Conservation (phyloP, 2,113 vertebrate species). For the Aplodontia rufa region DNA sequence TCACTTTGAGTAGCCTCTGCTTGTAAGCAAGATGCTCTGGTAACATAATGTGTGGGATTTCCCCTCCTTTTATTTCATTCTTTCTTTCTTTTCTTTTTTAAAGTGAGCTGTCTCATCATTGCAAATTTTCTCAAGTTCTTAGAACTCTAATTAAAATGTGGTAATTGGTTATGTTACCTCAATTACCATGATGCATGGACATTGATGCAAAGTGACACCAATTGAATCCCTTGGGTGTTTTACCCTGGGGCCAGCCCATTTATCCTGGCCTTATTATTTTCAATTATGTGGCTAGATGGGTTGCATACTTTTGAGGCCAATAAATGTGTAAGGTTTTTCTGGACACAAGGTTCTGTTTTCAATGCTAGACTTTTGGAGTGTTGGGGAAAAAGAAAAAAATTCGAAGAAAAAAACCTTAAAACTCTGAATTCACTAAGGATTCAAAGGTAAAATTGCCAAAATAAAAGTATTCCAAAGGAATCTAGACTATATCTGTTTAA, state of each 20-base stretch:
- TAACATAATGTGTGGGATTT: slow-evolving; percentile 53
- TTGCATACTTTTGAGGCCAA: slow-evolving; percentile 83
- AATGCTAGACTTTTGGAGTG: slow-evolving; percentile 55
- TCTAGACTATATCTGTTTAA: slow-evolving; percentile 62
- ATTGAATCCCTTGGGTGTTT: slow-evolving; percentile 89
- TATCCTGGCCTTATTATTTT: slow-evolving; percentile 89
- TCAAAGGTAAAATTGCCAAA: slow-evolving; percentile 63
- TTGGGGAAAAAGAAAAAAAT: not conserved
- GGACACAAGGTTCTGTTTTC: slow-evolving; percentile 77
- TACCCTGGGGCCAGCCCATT: slow-evolving; percentile 88
- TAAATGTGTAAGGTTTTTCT: slow-evolving; percentile 74
- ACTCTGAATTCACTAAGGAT: slow-evolving; percentile 47
- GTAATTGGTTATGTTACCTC: slow-evolving; percentile 91
- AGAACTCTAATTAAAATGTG: slow-evolving; percentile 91
- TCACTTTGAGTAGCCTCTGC: slow-evolving; percentile 56
- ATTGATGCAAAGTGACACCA: slow-evolving; percentile 89
- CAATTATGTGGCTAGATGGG: slow-evolving; percentile 86
- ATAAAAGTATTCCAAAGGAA: slow-evolving; percentile 69
- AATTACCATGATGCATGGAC: slow-evolving; percentile 90
- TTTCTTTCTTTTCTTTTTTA: slow-evolving; percentile 65
- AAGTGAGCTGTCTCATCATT: slow-evolving; percentile 83
- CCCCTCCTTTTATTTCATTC: slow-evolving; percentile 34
- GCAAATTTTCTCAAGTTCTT: slow-evolving; percentile 87
- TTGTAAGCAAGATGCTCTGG: slow-evolving; percentile 56
- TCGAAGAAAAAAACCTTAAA: slow-evolving; percentile 47